A percentile compares a stretch with the other conserved stretches of the same genome.
These are phyloP conservation scores for Archaeoteleia sp. DNA, from an alignment of 2,888 invertebrate species.

Conservation along the genomic window DNA sequence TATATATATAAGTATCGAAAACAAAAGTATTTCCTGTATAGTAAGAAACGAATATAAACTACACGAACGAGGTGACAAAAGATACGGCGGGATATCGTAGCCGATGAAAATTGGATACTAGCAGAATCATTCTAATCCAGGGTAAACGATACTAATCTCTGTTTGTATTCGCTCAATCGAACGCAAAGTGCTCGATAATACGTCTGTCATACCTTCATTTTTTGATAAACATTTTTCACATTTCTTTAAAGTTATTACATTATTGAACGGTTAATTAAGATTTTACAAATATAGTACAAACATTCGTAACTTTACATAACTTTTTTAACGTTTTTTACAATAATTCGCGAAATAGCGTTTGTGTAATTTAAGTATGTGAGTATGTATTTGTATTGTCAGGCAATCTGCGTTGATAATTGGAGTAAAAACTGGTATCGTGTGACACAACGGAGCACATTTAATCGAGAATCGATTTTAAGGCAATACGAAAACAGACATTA, in stretches of 20 bases:
- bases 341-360: too few relatives aligned
- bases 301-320: too few relatives aligned
- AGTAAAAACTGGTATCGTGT: constrained; percentile 50
- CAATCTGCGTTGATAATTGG: constrained; percentile 38
- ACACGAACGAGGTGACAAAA: constrained; percentile 40
- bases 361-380: background rate
- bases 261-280: too few relatives aligned
- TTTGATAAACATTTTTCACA: constrained; percentile 1
- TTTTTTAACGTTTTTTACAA: background rate
- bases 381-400: constrained; percentile 24
- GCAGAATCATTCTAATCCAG: constrained; percentile 71
- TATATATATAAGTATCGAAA: constrained; percentile 57
- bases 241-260: too few relatives aligned
- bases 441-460: constrained; percentile 60
- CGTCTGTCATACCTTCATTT: constrained; percentile 8
- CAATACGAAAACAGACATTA: constrained; percentile 69
- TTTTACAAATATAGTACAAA: background rate
- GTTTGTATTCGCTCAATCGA: constrained; percentile 58
- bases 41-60: constrained; percentile 55
- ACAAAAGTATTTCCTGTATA: constrained; percentile 66
- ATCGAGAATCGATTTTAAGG: constrained; percentile 72
- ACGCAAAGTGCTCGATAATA: constrained; percentile 42
- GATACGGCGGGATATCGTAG: constrained; percentile 62
- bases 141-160: constrained; percentile 71
- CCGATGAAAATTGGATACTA: constrained; percentile 68